Conservation (phyloP, 1,140 invertebrate genomes). For the Whitmania pigra region DNA sequence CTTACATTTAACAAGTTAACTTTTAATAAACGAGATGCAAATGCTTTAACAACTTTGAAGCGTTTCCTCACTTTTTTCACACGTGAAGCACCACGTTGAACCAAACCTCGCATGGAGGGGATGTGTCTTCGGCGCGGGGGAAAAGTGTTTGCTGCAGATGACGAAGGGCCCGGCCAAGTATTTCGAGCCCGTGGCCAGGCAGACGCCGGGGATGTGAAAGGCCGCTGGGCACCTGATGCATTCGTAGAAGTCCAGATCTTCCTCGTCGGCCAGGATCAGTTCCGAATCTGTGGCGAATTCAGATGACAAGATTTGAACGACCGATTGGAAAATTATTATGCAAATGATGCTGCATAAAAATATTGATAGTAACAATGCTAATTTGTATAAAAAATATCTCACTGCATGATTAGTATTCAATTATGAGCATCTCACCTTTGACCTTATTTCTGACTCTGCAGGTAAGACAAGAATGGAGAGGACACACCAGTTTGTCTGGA, state of each 20-base stretch:
- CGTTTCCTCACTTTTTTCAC: constrained; percentile 50
- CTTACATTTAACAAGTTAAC: no score
- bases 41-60: background rate
- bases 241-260: constrained; percentile 42
- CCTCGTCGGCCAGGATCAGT: constrained; percentile 7
- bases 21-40: background rate
- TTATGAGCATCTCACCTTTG: background rate
- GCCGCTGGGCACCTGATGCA: constrained; percentile 78
- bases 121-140: constrained; percentile 37
- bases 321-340: no score
- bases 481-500: constrained; percentile 4
- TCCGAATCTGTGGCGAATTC: background rate
- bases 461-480: constrained; percentile 13
- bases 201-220: constrained; percentile 70
- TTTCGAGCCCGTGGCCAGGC: constrained; percentile 69
- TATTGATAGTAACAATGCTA: no score
- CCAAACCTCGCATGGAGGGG: constrained; percentile 53
- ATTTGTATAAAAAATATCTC: no score
- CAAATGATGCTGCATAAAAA: no score
- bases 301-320: background rate
- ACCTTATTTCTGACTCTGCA: constrained; percentile 6
- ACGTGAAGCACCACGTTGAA: constrained; percentile 83
- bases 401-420: no score
- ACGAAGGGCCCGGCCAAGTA: constrained; percentile 57
- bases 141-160: constrained; percentile 71